Percentiles rank a stretch among this genome's conserved stretches.
Evolutionary conservation across 1,140 invertebrate species (phyloP).

Genomic region (Batillaria attramentaria): DNA sequence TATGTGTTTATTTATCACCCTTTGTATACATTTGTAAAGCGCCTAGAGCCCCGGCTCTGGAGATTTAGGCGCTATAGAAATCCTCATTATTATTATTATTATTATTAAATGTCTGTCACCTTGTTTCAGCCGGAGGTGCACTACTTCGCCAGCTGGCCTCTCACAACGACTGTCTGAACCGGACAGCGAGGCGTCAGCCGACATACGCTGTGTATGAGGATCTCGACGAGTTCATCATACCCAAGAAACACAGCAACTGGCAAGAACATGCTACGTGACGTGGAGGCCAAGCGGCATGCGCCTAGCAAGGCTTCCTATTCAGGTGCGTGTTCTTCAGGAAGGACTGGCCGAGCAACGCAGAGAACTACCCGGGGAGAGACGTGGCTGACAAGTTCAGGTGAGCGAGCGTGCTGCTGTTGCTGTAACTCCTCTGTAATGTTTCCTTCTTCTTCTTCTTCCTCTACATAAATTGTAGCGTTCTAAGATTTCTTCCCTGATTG

Average conservation of each 20-base stretch:
- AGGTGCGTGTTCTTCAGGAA: constrained; percentile 51
- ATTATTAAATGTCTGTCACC: too few species aligned
- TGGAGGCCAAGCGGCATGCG: background rate
- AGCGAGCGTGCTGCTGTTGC: too few species aligned
- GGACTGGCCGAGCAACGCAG: constrained; percentile 41
- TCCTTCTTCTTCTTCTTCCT: too few species aligned
- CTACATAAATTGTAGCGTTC: too few species aligned
- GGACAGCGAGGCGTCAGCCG: constrained; percentile 20
- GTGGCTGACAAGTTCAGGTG: constrained; percentile 33
- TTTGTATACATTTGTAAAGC: too few species aligned
- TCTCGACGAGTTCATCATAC: constrained; percentile 55
- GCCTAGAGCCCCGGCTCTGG: too few species aligned
- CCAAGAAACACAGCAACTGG: constrained; percentile 41
- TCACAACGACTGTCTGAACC: constrained; percentile 55
- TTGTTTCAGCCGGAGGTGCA: constrained; percentile 45
- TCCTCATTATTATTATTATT: too few species aligned
- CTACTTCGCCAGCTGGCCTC: constrained; percentile 58
- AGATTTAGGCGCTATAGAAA: too few species aligned
- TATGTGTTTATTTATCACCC: too few species aligned
- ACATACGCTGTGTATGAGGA: constrained; percentile 50
- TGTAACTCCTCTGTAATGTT: too few species aligned
- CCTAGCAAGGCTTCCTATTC: constrained; percentile 29
- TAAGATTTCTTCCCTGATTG: too few species aligned
- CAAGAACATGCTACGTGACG: constrained; percentile 28
- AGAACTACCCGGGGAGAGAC: constrained; percentile 18